Conservation (phyloP, 2,113 vertebrate genomes). For the human (Homo sapiens) region DNA sequence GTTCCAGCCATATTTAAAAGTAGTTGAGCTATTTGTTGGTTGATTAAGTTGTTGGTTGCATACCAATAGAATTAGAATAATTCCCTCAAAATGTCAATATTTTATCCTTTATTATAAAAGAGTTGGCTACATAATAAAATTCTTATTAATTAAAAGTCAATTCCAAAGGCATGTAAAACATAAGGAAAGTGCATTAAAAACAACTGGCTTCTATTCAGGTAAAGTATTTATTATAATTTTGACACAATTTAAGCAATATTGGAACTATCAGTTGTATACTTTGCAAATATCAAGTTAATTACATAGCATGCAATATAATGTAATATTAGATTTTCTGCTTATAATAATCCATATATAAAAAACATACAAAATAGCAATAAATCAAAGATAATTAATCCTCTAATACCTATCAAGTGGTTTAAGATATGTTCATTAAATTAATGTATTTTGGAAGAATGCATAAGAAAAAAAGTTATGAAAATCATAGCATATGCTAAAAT, state of each 20-base stretch:
- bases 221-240: background rate
- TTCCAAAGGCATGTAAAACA: background rate
- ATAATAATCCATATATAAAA: background rate
- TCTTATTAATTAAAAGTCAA: background rate
- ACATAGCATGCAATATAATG: background rate
- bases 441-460: background rate
- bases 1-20: background rate
- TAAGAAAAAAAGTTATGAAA: background rate
- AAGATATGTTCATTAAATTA: background rate
- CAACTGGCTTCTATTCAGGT: background rate
- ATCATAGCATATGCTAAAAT: background rate
- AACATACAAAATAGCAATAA: background rate
- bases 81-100: background rate
- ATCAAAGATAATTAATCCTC: background rate
- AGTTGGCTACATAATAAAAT: background rate
- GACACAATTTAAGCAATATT: background rate
- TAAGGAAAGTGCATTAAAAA: background rate
- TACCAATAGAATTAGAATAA: background rate
- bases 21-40: background rate
- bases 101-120: background rate
- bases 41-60: background rate
- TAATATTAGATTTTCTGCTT: background rate
- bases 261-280: background rate
- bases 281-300: background rate
- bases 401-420: background rate